Percentiles rank a stretch among this genome's conserved stretches.
phyloP scores from a whole-genome alignment of 2,797 vertebrate genomes.

The Gymnopithys bicolor region DNA sequence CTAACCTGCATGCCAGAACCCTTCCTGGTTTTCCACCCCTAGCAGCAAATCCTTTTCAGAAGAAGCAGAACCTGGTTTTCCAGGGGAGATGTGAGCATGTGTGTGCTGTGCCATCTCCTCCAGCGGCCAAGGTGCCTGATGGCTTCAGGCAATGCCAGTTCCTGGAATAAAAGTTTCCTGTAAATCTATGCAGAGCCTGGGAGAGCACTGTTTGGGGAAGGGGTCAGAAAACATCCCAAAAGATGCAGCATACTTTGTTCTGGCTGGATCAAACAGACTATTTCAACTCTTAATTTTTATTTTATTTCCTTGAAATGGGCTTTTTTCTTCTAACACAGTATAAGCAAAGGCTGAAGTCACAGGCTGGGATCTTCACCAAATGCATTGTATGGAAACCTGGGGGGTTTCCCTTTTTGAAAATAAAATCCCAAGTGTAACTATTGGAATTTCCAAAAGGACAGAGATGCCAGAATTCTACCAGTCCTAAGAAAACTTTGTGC shows the following conservation, averaged over 20 bases:
- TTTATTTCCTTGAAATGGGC: neutral
- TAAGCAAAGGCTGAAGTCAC: neutral
- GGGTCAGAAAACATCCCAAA: neutral
- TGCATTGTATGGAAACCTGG: neutral
- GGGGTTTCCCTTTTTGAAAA: neutral
- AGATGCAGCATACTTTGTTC: neutral
- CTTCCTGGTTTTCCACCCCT: neutral
- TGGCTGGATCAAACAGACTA: neutral
- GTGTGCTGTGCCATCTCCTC: neutral
- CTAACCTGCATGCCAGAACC: neutral
- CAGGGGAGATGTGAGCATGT: neutral
- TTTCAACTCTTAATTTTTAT: neutral
- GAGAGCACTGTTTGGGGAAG: neutral
- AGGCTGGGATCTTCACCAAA: neutral
- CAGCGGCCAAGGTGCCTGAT: accelerated
- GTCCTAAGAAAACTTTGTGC: neutral
- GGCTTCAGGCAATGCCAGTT: neutral
- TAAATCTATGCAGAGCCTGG: neutral
- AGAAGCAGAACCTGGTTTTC: neutral
- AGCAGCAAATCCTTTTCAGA: neutral
- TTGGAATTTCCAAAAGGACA: neutral
- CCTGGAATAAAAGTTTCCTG: neutral
- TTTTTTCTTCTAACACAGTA: neutral
- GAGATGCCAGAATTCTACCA: neutral
- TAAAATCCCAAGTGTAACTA: neutral